Conservation (phyloP, 2,797 vertebrate species). For the Spea hammondii region DNA sequence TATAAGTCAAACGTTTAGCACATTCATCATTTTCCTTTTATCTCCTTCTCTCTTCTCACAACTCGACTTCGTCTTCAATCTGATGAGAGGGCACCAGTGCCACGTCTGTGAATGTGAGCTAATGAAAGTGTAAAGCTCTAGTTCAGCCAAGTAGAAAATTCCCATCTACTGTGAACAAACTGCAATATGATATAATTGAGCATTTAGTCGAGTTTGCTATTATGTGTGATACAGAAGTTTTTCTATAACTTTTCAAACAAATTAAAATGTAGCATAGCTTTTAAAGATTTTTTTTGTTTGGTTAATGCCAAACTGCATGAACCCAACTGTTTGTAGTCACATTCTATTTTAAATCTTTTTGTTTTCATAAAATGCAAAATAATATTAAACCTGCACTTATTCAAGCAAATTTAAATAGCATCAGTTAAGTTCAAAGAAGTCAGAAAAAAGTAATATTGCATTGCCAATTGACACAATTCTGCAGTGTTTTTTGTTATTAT, state of each 20-base stretch:
- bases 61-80: conserved; percentile 59
- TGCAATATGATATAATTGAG: conserved; percentile 80
- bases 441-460: too few relatives aligned
- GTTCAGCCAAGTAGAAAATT: conserved; percentile 83
- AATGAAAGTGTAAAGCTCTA: conserved; percentile 83
- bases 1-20: conserved; percentile 52
- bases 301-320: neutral
- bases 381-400: too few relatives aligned
- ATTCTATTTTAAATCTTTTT: too few relatives aligned
- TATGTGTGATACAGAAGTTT: neutral
- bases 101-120: conserved; percentile 79
- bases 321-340: too few relatives aligned
- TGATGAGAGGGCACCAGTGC: conserved; percentile 76
- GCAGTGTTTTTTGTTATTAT: too few relatives aligned
- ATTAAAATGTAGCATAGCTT: neutral
- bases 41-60: conserved; percentile 56
- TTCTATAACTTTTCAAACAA: neutral
- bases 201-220: conserved; percentile 47
- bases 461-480: too few relatives aligned
- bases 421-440: too few relatives aligned
- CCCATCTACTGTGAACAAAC: conserved; percentile 74
- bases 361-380: too few relatives aligned
- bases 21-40: conserved; percentile 61
- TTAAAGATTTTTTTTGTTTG: neutral
- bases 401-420: too few relatives aligned